A percentile compares a stretch with the other conserved stretches of the same genome.
Evolutionary conservation across 2,797 vertebrate genomes (phyloP).

Genomic region (Myotis findleyi): DNA sequence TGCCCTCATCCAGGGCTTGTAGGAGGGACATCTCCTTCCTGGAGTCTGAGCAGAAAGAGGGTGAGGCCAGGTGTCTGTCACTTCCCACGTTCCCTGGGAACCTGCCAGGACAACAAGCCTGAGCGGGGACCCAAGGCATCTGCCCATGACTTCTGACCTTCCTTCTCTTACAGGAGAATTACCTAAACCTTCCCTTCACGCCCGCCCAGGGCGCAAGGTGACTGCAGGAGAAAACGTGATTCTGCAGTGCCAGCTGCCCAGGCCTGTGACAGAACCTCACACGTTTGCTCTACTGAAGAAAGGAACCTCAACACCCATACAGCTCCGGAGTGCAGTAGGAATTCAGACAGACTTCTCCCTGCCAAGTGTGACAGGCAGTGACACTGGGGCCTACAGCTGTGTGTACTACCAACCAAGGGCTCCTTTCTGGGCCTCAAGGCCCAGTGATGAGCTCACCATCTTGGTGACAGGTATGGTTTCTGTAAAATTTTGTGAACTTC

Average conservation of each 20-base stretch:
- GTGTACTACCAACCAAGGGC: not conserved
- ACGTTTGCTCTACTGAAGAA: not conserved
- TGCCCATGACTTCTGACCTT: accelerated
- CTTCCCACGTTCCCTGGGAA: too few relatives aligned
- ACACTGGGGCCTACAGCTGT: constrained; percentile 32
- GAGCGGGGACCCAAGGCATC: too few relatives aligned
- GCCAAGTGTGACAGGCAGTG: accelerated
- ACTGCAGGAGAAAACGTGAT: not conserved
- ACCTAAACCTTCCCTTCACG: not conserved
- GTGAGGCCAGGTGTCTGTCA: not conserved
- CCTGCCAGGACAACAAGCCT: not conserved
- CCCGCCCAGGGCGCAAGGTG: not conserved
- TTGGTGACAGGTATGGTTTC: not conserved
- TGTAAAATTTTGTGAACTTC: too few relatives aligned
- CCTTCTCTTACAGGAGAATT: not conserved
- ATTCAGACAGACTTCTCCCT: not conserved
- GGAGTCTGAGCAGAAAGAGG: not conserved
- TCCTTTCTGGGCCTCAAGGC: not conserved
- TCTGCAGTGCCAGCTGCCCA: not conserved
- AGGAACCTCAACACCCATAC: accelerated
- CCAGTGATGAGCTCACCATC: not conserved
- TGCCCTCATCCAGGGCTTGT: not conserved
- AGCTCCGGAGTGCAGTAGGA: accelerated
- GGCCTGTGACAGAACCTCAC: accelerated
- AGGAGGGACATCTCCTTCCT: not conserved